Percentiles rank a stretch among this genome's conserved stretches.
Evolutionary conservation across 2,888 invertebrate genomes (phyloP).

Genomic region (Caenorhabditis sinica): DNA sequence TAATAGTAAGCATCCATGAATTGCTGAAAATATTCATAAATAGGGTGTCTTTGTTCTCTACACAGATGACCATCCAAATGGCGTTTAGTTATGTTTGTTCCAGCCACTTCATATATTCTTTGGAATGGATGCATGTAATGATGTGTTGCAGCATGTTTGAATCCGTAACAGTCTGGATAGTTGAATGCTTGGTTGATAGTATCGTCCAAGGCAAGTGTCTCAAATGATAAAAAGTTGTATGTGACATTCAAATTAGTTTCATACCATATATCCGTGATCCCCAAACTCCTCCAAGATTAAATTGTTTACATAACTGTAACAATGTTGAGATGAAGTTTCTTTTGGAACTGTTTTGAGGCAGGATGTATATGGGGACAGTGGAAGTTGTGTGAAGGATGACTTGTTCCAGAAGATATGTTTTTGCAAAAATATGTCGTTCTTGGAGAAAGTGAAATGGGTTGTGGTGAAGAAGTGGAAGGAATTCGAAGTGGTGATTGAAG

Average conservation of each 20-base stretch:
- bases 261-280: too few relatives aligned
- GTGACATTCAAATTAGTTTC: too few relatives aligned
- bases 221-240: too few relatives aligned
- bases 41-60: conserved; percentile 65
- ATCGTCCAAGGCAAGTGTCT: too few relatives aligned
- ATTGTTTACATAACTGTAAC: too few relatives aligned
- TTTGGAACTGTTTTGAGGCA: conserved; percentile 26
- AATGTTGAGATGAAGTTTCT: not conserved
- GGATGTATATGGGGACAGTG: conserved; percentile 31
- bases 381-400: conserved; percentile 14
- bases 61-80: conserved; percentile 59
- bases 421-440: conserved; percentile 4
- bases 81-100: conserved; percentile 46
- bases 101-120: conserved; percentile 56
- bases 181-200: too few relatives aligned
- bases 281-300: too few relatives aligned
- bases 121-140: too few relatives aligned
- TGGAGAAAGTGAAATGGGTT: not conserved
- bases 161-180: too few relatives aligned
- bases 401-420: conserved; percentile 37
- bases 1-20: conserved; percentile 74
- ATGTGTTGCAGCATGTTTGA: too few relatives aligned
- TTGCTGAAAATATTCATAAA: conserved; percentile 68
- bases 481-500: too few relatives aligned
- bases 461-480: too few relatives aligned